Base-by-base conservation (phyloP, 2,888 invertebrate species). In the Hermaeophaga mercurialis region DNA sequence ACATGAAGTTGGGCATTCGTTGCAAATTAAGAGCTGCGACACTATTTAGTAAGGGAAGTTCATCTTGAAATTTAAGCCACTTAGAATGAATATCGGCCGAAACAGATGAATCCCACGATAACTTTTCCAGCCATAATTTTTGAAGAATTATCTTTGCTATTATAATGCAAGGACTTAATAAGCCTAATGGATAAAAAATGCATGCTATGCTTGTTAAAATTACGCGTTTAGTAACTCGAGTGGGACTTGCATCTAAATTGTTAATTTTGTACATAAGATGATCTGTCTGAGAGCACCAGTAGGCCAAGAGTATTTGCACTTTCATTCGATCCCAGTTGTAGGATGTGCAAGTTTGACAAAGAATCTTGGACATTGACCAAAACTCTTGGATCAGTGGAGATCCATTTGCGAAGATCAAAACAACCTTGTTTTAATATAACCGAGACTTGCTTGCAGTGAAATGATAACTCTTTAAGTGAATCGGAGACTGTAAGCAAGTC, bases 121-220 rank as follows among this genome's bases (percentile, higher is more conserved):
- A 14, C 17, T 38, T 28, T 12, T 44, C 18, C 9, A 6, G 14
- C 49, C 44, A 50, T 19, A 56, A 22, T 8, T 12, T 39, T 39
- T 54, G 45, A 3, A 54, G n/a, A 9, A 55, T 9, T 12, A 43
- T 48, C 31, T 55, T 28, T 4, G 49, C 44, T 3, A 28, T 33
- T 2, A 59, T 56, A 11, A 56, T 43, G 22, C 43, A 52, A n/a
- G 56, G 48, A 49, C 52, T 33, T n/a, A 59, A 18, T 24, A 52
- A 38, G 11, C 55, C 55, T 7, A 59, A 36, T n/a, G 53, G 49
- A 24, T 56, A 45, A 28, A 59, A 59, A 15, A 55, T 55, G 39
- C 34, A 17, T 6, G 47, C 45, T 11, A 49, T 55, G 1, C 38
- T 28, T 1, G 56, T 49, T 7, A 56, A 11, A 24, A 56, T 56